Evolutionary conservation across 2,888 invertebrate genomes (phyloP).

Genomic region (Dolichomitus sp.): DNA sequence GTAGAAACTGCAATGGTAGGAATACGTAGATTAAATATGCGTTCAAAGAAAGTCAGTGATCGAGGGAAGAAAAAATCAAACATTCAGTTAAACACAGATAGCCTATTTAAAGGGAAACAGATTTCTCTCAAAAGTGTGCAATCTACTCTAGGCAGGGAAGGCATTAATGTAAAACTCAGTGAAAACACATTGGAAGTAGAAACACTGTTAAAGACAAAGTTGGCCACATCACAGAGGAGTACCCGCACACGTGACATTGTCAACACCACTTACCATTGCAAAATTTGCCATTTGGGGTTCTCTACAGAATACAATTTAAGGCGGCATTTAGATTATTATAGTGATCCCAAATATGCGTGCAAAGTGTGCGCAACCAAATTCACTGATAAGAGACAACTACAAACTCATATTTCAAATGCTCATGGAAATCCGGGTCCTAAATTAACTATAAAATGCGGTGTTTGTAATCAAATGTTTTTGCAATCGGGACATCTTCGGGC

Average conservation of each 20-base stretch:
- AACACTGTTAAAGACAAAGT: background rate
- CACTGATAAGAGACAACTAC: constrained; percentile 19
- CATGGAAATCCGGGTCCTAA: background rate
- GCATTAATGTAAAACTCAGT: background rate
- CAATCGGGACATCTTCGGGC: background rate
- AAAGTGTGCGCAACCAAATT: constrained; percentile 33
- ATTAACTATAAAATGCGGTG: background rate
- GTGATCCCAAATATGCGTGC: constrained; percentile 3
- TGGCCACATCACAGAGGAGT: background rate
- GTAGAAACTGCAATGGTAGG: background rate
- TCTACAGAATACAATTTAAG: background rate
- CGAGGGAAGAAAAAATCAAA: background rate
- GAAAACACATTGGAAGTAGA: background rate
- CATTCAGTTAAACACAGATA: background rate
- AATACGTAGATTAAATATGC: background rate
- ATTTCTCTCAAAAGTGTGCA: background rate
- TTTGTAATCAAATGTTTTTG: constrained; percentile 28
- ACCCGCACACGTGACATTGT: background rate
- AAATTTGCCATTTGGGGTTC: constrained; percentile 37
- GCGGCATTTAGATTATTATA: constrained; percentile 18
- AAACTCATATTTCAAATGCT: background rate
- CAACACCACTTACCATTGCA: background rate
- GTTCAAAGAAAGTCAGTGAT: background rate
- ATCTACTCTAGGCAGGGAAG: too few relatives aligned
- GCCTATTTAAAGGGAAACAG: background rate